Evolutionary conservation across 2,113 vertebrate species (phyloP), one percentile per base, ranked within the genome.

Genomic region (Phalacrocorax brasilianus): DNA sequence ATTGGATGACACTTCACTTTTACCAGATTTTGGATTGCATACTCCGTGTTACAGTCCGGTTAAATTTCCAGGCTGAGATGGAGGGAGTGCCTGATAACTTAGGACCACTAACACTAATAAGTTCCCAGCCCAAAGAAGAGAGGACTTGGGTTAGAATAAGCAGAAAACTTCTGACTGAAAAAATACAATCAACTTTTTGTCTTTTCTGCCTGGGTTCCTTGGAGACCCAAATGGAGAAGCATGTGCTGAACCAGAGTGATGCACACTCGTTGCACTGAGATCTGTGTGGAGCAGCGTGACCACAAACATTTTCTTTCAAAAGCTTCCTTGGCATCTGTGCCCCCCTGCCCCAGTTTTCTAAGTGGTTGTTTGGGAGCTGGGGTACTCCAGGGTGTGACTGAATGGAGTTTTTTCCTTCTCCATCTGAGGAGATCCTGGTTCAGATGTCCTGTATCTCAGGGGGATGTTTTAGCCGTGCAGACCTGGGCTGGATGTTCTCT

Each of bases 151-250:
- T 58, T 68, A 76, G 17, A 14, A 50, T 42, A 26, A 86, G 28
- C 65, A 70, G 32, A 62, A 91, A 86, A 47, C 12, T 73, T 80
- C 32, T 80, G 42, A 42, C 27, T 83, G 49, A 72, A 84, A 85
- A 93, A 80, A 52, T 47, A 7, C 9, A 47, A 11, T 16, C 2
- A 0, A 52, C 40, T 70, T 89, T 18, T 76, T 76, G 17, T 68
- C 49, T 93, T 79, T 81, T 90, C 35, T 83, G 33, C 45, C 67
- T 72, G 67, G 38, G 28, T 92, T 91, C 33, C 30, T 55, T 75
- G 62, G 40, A 47, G 42, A 63, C 13, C 3, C 24, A 75, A 70
- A 61, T 47, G 58, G 38, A 56, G 79, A 93, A 68, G 44, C 32
- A 32, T 1, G 0, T 78, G 28, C 38, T 44, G 47, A 84, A 40